phyloP scores from a whole-genome alignment of 2,888 invertebrate genomes.

The Nemurella pictetii region DNA sequence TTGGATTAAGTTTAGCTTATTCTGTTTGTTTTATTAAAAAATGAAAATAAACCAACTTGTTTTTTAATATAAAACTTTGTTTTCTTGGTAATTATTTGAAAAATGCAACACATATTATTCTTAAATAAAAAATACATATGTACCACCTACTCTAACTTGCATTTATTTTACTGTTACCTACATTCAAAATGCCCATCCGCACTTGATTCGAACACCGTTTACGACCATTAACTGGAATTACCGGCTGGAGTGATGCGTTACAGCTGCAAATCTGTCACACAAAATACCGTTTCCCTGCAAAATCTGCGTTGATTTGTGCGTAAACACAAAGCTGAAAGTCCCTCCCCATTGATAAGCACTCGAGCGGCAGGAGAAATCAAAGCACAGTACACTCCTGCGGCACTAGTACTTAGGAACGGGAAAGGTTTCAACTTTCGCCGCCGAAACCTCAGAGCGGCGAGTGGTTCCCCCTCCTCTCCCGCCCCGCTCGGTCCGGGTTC shows the following conservation, averaged over 20 bases:
- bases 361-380: constrained; percentile 80
- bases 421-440: constrained; percentile 50
- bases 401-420: constrained; percentile 92
- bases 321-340: constrained; percentile 46
- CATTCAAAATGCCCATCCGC: too few relatives aligned
- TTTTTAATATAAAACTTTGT: too few relatives aligned
- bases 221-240: too few relatives aligned
- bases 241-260: too few relatives aligned
- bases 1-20: too few relatives aligned
- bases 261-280: background rate
- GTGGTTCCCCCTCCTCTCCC: background rate
- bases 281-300: background rate
- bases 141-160: too few relatives aligned
- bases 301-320: background rate
- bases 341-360: constrained; percentile 82
- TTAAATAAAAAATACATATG: too few relatives aligned
- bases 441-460: too few relatives aligned
- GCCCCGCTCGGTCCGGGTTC: background rate
- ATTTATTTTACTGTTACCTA: too few relatives aligned
- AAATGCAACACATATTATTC: too few relatives aligned
- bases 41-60: background rate
- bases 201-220: too few relatives aligned
- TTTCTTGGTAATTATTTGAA: too few relatives aligned
- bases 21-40: background rate
- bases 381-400: constrained; percentile 77